A percentile compares a stretch with the other conserved stretches of the same genome.
Evolutionary conservation across 2,113 vertebrate species (phyloP).

Genomic region (Podarcis muralis): DNA sequence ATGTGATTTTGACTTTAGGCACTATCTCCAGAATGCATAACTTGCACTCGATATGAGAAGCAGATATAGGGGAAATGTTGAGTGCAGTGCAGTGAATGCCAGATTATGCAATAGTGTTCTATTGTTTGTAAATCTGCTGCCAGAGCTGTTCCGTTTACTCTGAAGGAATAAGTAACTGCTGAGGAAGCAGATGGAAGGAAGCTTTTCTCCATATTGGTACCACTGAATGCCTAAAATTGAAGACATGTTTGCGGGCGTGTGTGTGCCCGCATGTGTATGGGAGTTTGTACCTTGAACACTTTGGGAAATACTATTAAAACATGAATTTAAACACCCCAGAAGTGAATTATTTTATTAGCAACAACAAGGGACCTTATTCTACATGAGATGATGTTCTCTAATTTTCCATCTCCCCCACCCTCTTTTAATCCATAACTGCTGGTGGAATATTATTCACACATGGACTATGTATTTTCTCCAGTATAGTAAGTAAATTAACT

Average conservation of each 20-base stretch:
- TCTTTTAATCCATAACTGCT: constrained; percentile 14
- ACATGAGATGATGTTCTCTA: constrained; percentile 30
- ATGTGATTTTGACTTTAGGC: too few species aligned
- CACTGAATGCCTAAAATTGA: background rate
- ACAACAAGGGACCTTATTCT: too few species aligned
- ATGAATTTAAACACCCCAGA: constrained; percentile 29
- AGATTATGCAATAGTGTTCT: background rate
- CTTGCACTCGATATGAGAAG: too few species aligned
- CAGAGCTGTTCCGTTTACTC: background rate
- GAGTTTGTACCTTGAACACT: background rate
- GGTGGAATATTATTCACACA: background rate
- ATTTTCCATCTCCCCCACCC: constrained; percentile 19
- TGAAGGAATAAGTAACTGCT: background rate
- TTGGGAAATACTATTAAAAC: constrained; percentile 17
- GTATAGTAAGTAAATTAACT: background rate
- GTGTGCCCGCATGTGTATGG: background rate
- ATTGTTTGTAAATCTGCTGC: constrained; percentile 12
- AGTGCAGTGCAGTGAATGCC: background rate
- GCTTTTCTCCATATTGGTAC: background rate
- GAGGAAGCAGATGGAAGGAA: background rate
- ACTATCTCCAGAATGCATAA: too few species aligned
- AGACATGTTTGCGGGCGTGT: constrained; percentile 1
- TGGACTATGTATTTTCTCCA: background rate
- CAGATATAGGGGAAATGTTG: background rate
- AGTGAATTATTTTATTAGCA: too few species aligned